Evolutionary conservation across 2,113 vertebrate genomes (phyloP).

Genomic region (Martes martes): DNA sequence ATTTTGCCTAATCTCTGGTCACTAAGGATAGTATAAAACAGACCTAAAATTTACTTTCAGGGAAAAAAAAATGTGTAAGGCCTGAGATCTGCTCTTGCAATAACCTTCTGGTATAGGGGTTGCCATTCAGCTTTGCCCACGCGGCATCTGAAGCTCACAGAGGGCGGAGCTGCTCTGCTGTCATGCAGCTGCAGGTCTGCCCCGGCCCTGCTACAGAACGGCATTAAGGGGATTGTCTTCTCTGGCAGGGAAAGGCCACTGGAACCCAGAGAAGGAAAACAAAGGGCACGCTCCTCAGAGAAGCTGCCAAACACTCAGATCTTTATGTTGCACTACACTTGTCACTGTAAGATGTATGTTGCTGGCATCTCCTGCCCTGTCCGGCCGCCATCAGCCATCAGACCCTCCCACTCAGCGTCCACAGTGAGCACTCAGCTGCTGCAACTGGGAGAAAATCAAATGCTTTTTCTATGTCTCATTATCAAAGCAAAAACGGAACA

Average conservation of each 20-base stretch:
- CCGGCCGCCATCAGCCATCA: constrained; percentile 57
- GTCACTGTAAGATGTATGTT: constrained; percentile 58
- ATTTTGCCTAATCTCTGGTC: not conserved
- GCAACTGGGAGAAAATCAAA: not conserved
- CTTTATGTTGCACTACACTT: constrained; percentile 75
- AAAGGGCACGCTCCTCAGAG: constrained; percentile 58
- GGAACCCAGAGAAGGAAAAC: constrained; percentile 55
- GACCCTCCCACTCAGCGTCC: constrained; percentile 33
- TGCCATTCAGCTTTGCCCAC: not conserved
- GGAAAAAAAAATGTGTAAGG: not conserved
- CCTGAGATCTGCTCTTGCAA: not conserved
- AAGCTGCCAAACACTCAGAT: constrained; percentile 68
- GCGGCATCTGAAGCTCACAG: not conserved
- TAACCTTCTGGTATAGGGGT: not conserved
- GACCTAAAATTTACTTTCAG: not conserved
- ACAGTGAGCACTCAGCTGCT: constrained; percentile 1
- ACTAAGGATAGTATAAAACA: not conserved
- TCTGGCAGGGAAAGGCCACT: constrained; percentile 39
- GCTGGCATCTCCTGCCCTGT: constrained; percentile 51
- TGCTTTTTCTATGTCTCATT: not conserved
- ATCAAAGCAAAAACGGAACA: constrained; percentile 15
- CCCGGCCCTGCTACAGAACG: not conserved
- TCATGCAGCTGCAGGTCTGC: not conserved
- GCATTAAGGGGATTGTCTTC: constrained; percentile 54
- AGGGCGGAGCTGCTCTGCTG: not conserved